Evolutionary conservation across 2,888 invertebrate species (phyloP), one percentile per base, ranked within the genome.

Genomic region (Tenthredo mesomela): DNA sequence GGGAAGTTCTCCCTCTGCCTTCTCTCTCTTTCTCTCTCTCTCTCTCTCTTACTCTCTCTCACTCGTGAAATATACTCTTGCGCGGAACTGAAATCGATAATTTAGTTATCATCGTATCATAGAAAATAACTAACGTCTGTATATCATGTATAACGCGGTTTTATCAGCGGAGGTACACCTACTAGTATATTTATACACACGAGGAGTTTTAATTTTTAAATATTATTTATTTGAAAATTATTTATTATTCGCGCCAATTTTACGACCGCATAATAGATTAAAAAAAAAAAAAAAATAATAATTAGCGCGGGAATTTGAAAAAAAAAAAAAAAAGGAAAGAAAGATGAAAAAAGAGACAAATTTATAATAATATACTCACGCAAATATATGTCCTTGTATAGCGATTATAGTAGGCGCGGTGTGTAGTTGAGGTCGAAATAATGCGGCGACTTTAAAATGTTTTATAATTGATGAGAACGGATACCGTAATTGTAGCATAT

Each of bases 51-150:
- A 29, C n/a, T 18, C 61, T 12, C 40, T 67, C 67, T 29, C 65
- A n/a, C n/a, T 15, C 12, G 18, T 33, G 18, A 33, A 29, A 67
- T 1, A 67, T 1, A 67, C 67, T 18, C 37, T 18, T 15, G 37
- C 80, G 37, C 78, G 78, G 58, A 54, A 54, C 58, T 58, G 78
- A 61, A 80, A 80, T 80, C 80, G 80, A 80, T 80, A 80, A 80
- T 80, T 61, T 78, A 80, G 80, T 61, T 80, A 80, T 54, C 58
- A 37, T 10, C 40, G 29, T 40, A 47, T 61, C n/a, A 61, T 33
- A 77, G 50, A 18, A 25, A 71, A 71, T n/a, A 37, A 71, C n/a
- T 40, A 40, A 15, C 25, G 29, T 67, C 25, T 33, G 6, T 37
- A 25, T 37, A 70, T 18, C 37, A 2, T 29, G n/a, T n/a, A n/a